Evolutionary conservation across 2,888 invertebrate species (phyloP).

Genomic region (Noctuana brunneofusca): DNA sequence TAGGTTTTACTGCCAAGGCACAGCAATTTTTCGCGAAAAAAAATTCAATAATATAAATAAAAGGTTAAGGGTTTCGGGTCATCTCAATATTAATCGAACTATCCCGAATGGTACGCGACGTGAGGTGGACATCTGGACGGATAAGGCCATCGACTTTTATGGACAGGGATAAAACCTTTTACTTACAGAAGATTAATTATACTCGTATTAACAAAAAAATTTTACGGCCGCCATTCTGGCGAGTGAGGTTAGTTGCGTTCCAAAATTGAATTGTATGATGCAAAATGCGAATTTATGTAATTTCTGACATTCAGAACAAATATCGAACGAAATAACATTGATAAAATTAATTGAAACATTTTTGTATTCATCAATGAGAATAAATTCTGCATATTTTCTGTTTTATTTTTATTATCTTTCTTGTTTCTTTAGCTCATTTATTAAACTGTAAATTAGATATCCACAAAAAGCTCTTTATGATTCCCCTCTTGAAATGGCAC

Average conservation of each 20-base stretch:
- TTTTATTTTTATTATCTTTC: background rate
- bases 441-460: background rate
- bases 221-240: constrained; percentile 13
- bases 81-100: too few relatives aligned
- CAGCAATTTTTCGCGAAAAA: too few relatives aligned
- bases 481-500: too few relatives aligned
- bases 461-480: background rate
- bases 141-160: constrained; percentile 11
- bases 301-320: constrained; percentile 8
- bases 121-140: background rate
- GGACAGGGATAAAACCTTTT: constrained; percentile 11
- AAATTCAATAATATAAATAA: too few relatives aligned
- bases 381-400: background rate
- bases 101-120: background rate
- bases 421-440: background rate
- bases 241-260: background rate
- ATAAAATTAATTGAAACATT: background rate
- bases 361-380: background rate
- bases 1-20: too few relatives aligned
- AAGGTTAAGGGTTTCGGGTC: too few relatives aligned
- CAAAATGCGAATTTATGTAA: constrained; percentile 1
- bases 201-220: constrained; percentile 16
- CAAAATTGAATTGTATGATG: constrained; percentile 3
- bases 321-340: background rate
- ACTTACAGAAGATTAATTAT: constrained; percentile 14